A percentile compares a stretch with the other conserved stretches of the same genome.
Evolutionary conservation across 2,113 vertebrate genomes (phyloP).

Genomic region (Callopanchax toddi): DNA sequence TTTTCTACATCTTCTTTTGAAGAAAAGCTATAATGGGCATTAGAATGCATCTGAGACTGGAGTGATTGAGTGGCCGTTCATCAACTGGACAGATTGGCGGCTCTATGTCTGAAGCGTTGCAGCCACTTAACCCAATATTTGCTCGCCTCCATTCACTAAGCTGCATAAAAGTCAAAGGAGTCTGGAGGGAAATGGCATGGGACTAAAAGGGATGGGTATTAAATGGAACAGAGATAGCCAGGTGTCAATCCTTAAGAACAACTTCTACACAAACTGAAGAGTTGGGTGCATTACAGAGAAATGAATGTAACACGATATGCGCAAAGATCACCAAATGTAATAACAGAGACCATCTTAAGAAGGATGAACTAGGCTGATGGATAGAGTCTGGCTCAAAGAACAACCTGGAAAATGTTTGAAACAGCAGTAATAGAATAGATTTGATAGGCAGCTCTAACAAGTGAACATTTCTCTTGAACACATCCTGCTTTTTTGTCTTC

Average conservation of each 20-base stretch:
- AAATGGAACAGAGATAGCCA: neutral
- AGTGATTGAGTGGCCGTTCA: no score
- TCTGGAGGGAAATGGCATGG: no score
- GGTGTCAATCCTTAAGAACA: neutral
- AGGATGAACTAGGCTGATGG: neutral
- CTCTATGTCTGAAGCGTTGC: no score
- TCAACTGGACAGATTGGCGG: no score
- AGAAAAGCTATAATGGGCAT: neutral
- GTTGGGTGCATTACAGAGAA: neutral
- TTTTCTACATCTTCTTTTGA: neutral
- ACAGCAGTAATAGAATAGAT: conserved; percentile 13
- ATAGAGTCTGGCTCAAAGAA: neutral
- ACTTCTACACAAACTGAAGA: neutral
- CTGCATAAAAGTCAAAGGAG: no score
- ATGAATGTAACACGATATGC: neutral
- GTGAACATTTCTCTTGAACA: neutral
- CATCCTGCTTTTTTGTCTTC: neutral
- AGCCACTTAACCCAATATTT: no score
- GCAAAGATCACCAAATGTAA: neutral
- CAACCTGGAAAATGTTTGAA: neutral
- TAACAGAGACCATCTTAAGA: neutral
- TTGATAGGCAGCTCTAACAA: conserved; percentile 8
- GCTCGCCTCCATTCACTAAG: no score
- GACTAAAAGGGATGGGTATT: no score
- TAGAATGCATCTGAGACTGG: no score